Conservation (phyloP, 2,888 invertebrate genomes). For the Luperina nickerlii region DNA sequence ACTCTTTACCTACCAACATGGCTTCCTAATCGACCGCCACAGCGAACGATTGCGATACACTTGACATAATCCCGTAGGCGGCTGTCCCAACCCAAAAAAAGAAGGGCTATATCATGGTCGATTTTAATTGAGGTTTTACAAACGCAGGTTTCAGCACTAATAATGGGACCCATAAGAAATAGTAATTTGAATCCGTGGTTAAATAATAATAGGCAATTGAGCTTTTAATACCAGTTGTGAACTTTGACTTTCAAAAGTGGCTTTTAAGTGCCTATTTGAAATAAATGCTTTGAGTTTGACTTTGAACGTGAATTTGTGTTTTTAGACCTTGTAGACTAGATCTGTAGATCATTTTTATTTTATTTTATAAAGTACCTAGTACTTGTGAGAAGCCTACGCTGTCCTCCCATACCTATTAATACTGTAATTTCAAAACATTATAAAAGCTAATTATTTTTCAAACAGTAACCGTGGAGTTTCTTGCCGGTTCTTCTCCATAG, state of each 20-base stretch:
- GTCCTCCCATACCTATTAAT: no score
- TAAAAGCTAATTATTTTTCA: no score
- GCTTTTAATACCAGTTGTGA: background rate
- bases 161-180: background rate
- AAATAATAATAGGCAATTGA: background rate
- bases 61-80: conserved; percentile 20
- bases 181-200: background rate
- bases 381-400: no score
- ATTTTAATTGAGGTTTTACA: background rate
- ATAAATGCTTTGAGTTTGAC: background rate
- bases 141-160: background rate
- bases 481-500: no score
- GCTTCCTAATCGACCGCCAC: conserved; percentile 20
- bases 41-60: background rate
- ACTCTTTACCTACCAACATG: background rate
- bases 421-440: no score
- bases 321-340: background rate
- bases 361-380: background rate
- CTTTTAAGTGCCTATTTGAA: background rate
- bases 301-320: background rate
- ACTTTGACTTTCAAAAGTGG: background rate
- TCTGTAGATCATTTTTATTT: background rate
- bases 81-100: conserved; percentile 8
- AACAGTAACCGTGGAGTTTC: no score
- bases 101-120: background rate